These are phyloP conservation scores for Leucophenga maculata DNA, from an alignment of 2,888 invertebrate genomes.

Conservation along the genomic window DNA sequence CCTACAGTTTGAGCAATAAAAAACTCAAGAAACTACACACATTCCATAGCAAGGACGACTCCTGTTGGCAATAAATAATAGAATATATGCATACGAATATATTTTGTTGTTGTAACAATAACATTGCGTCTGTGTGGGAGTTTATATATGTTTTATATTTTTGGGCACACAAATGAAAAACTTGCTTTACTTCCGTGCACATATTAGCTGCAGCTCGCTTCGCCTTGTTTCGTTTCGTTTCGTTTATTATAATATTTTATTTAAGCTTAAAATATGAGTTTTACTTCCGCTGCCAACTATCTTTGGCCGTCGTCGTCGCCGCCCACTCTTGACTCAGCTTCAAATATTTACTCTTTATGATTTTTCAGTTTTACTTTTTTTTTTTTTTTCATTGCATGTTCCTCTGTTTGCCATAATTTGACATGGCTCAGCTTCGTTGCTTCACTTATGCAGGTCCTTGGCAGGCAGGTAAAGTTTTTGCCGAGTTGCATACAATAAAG, in stretches of 20 bases:
- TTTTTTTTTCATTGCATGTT: not conserved
- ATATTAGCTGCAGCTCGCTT: not conserved
- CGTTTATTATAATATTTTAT: constrained; percentile 65
- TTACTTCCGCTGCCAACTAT: not conserved
- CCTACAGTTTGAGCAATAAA: constrained; percentile 54
- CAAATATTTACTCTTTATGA: not conserved
- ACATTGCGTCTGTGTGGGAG: constrained; percentile 37
- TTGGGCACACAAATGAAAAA: constrained; percentile 54
- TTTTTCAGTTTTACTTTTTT: too few species aligned
- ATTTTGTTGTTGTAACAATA: constrained; percentile 23
- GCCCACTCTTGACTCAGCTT: not conserved
- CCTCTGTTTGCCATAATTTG: constrained; percentile 2
- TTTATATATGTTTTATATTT: constrained; percentile 29
- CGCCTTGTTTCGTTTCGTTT: constrained; percentile 40
- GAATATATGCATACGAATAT: constrained; percentile 50
- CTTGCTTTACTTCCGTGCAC: constrained; percentile 39
- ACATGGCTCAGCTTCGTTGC: not conserved
- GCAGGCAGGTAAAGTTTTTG: constrained; percentile 6
- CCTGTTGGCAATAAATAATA: constrained; percentile 59
- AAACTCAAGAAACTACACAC: constrained; percentile 53
- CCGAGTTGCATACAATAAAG: too few species aligned
- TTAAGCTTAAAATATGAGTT: constrained; percentile 40
- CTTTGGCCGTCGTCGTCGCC: not conserved
- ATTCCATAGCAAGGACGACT: constrained; percentile 48
- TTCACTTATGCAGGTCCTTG: not conserved